Conservation (phyloP, 37 sponge, comb jelly and placozoan genomes). For the Eunapius fragilis region DNA sequence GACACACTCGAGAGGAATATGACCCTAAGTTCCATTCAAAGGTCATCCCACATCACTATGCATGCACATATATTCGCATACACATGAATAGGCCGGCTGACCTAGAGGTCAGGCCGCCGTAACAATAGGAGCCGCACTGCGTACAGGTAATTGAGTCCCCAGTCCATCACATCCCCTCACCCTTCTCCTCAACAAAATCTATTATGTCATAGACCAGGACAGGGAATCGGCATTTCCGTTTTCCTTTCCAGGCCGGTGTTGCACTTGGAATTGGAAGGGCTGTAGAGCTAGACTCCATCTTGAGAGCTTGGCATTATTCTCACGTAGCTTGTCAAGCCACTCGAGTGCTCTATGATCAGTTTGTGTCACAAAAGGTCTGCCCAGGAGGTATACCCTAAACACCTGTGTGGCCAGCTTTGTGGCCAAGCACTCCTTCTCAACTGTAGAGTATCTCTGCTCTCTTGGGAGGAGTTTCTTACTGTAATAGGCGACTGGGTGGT, state of each 20-base stretch:
- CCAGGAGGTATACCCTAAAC: slow-evolving; percentile 45
- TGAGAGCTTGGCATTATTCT: slow-evolving; percentile 29
- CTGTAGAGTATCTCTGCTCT: slow-evolving; percentile 30
- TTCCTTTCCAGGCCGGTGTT: slow-evolving; percentile 15
- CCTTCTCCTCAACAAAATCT: neutral
- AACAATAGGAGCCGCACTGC: no score
- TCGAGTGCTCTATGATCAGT: slow-evolving; percentile 33
- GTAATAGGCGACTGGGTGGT: slow-evolving; percentile 40
- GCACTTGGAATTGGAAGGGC: slow-evolving; percentile 25
- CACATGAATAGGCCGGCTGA: no score
- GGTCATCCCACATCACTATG: no score
- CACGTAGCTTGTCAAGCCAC: slow-evolving; percentile 38
- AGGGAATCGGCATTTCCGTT: slow-evolving; percentile 50
- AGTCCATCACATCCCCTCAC: no score
- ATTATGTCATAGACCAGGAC: slow-evolving; percentile 10
- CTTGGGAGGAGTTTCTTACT: slow-evolving; percentile 38
- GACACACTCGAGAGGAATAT: no score
- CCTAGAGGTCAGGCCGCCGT: no score
- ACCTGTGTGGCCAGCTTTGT: slow-evolving; percentile 28
- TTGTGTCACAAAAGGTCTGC: slow-evolving; percentile 24
- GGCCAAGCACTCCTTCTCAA: slow-evolving; percentile 48
- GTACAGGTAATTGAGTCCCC: no score
- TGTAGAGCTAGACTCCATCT: slow-evolving; percentile 50
- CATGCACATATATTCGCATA: no score
- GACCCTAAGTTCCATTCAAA: no score